phyloP scores from a whole-genome alignment of 2,888 invertebrate species.

The Napeogenes inachia region DNA sequence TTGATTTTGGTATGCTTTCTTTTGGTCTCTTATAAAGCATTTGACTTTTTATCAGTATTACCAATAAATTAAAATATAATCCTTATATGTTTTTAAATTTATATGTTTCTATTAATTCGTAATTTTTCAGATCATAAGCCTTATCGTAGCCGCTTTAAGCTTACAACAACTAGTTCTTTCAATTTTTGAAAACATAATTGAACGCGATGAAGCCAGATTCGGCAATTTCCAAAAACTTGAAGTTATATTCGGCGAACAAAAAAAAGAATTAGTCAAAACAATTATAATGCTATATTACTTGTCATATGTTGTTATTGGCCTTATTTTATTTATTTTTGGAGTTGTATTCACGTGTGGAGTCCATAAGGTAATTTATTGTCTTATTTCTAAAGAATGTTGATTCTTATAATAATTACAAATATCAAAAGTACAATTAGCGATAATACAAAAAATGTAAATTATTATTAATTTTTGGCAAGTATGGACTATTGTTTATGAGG shows the following conservation, averaged over 20 bases:
- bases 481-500: no score
- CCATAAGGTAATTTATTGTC: slow-evolving; percentile 48
- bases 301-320: slow-evolving; percentile 52
- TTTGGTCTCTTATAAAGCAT: no score
- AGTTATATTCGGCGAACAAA: slow-evolving; percentile 56
- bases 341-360: slow-evolving; percentile 60
- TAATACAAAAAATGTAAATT: no score
- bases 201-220: slow-evolving; percentile 53
- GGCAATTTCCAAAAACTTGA: slow-evolving; percentile 60
- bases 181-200: slow-evolving; percentile 48
- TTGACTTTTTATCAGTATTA: no score
- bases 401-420: not conserved
- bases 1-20: no score
- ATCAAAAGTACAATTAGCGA: no score
- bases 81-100: no score
- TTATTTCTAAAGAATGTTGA: not conserved
- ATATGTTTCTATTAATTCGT: no score
- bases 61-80: no score
- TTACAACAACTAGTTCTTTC: slow-evolving; percentile 53
- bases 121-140: slow-evolving; percentile 56
- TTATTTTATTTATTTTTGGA: slow-evolving; percentile 56
- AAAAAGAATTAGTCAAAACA: slow-evolving; percentile 47
- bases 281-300: slow-evolving; percentile 57
- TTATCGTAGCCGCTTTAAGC: slow-evolving; percentile 59
- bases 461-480: no score